A percentile compares a stretch with the other conserved stretches of the same genome.
Evolutionary conservation across 2,113 vertebrate genomes (phyloP).

Genomic region (Pelodiscus sinensis): DNA sequence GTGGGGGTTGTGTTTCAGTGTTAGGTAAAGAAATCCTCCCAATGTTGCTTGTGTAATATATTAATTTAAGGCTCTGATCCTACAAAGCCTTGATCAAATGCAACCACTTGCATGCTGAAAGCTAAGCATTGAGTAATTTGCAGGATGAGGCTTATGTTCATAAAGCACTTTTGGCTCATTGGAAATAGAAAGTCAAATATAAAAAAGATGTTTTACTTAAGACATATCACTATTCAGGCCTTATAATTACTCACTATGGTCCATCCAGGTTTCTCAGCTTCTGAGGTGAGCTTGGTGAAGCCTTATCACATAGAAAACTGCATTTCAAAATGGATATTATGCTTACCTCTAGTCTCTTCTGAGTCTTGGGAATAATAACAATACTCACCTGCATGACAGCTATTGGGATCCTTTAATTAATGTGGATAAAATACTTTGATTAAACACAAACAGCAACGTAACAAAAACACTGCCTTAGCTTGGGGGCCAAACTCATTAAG

Average conservation of each 20-base stretch:
- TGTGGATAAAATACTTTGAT: neutral
- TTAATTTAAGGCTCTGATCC: neutral
- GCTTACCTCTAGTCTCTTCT: neutral
- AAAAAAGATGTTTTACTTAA: neutral
- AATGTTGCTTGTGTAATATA: neutral
- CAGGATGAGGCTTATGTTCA: neutral
- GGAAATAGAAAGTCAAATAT: neutral
- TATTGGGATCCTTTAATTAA: neutral
- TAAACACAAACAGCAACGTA: neutral
- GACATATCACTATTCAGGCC: neutral
- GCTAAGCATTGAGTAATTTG: neutral
- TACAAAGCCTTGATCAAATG: neutral
- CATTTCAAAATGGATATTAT: neutral
- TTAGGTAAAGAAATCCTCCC: neutral
- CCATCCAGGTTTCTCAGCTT: neutral
- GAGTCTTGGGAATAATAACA: neutral
- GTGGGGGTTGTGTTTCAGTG: neutral
- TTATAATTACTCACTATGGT: neutral
- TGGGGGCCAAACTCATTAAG: neutral
- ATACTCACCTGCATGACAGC: neutral
- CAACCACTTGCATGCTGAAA: neutral
- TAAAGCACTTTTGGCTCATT: neutral
- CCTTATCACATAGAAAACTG: neutral
- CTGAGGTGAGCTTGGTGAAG: neutral
- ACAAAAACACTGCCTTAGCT: neutral